These are phyloP conservation scores for Arctopsyche grandis DNA, from an alignment of 1,140 invertebrate genomes.

Conservation along the genomic window DNA sequence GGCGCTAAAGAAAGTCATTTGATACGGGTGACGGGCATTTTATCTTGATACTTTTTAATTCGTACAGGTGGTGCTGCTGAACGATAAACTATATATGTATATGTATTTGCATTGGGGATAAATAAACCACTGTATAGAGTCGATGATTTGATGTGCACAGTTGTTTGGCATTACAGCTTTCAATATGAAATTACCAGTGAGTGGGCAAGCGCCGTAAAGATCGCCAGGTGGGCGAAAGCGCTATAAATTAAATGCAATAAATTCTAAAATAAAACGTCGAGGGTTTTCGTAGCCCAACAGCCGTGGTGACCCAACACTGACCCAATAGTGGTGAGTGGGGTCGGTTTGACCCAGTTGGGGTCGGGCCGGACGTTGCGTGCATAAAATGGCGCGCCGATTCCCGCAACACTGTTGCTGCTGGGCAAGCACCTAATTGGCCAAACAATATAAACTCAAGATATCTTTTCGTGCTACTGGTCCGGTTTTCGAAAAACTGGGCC, in stretches of 20 bases:
- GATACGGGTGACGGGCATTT: too few relatives aligned
- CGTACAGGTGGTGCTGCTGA: too few relatives aligned
- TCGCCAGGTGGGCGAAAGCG: background rate
- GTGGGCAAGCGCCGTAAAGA: too few relatives aligned
- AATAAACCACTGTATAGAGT: too few relatives aligned
- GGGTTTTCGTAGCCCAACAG: background rate
- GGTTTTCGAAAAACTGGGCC: slow-evolving; percentile 20
- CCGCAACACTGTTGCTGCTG: slow-evolving; percentile 44
- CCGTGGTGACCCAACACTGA: slow-evolving; percentile 41
- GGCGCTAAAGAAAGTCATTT: too few relatives aligned
- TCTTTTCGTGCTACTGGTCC: slow-evolving; percentile 14
- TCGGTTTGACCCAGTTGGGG: slow-evolving; percentile 33
- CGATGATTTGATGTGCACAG: too few relatives aligned
- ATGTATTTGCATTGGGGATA: too few relatives aligned
- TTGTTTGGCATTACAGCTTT: too few relatives aligned
- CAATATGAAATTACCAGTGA: too few relatives aligned
- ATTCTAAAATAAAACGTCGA: background rate
- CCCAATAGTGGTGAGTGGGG: background rate
- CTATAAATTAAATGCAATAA: background rate
- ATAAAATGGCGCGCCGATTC: slow-evolving; percentile 40
- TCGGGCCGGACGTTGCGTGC: slow-evolving; percentile 41
- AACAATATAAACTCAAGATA: slow-evolving; percentile 19
- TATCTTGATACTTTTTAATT: too few relatives aligned
- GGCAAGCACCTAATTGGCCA: slow-evolving; percentile 37
- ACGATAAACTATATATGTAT: too few relatives aligned